These are phyloP conservation scores for Melanerpes aurifrons DNA, from an alignment of 2,113 vertebrate species.

Conservation along the genomic window DNA sequence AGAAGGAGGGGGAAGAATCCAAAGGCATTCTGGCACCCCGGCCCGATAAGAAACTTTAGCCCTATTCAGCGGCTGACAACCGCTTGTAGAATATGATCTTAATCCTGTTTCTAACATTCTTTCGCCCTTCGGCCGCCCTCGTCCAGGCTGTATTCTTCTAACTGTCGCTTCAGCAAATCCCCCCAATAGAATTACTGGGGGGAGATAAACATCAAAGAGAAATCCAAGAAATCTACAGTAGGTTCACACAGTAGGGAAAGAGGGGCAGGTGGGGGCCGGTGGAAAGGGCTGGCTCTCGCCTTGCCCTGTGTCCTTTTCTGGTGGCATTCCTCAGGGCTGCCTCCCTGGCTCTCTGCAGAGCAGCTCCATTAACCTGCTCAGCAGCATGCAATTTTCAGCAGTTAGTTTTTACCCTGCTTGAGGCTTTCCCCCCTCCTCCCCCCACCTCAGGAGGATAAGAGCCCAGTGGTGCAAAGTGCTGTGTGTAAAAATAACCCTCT, in stretches of 20 bases:
- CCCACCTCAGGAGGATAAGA: not conserved
- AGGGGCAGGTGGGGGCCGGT: constrained; percentile 3
- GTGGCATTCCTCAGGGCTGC: constrained; percentile 18
- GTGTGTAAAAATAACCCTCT: not conserved
- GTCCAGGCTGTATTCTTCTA: constrained; percentile 86
- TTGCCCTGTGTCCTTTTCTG: not conserved
- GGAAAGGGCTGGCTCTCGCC: constrained; percentile 58
- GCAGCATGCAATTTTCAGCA: not conserved
- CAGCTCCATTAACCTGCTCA: not conserved
- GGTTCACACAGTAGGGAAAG: constrained; percentile 71
- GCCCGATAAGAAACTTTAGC: constrained; percentile 80
- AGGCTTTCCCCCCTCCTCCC: not conserved
- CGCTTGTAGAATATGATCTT: constrained; percentile 94
- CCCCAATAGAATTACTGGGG: constrained; percentile 82
- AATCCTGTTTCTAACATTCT: constrained; percentile 93
- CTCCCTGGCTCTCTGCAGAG: not conserved
- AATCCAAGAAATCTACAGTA: constrained; percentile 82
- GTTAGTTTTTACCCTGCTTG: not conserved
- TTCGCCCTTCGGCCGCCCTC: constrained; percentile 81
- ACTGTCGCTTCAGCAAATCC: constrained; percentile 87
- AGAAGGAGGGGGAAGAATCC: constrained; percentile 67
- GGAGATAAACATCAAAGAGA: constrained; percentile 90
- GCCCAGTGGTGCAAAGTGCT: accelerated
- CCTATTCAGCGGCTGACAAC: constrained; percentile 88
- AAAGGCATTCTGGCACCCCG: constrained; percentile 80